Conservation (phyloP, 2,888 invertebrate species). For the Eilema griseolum region DNA sequence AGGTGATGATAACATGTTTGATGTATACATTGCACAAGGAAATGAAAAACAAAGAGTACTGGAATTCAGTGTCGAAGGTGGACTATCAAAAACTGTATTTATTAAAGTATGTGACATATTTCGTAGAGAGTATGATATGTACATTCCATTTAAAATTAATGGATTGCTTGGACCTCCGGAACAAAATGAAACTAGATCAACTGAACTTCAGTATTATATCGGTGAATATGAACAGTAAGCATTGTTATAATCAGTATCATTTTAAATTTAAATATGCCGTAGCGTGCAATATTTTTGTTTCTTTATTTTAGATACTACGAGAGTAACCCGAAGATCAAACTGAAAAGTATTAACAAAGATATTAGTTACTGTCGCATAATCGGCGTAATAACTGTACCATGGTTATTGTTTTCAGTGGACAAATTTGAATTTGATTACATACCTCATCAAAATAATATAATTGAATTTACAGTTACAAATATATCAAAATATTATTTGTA, state of each 20-base stretch:
- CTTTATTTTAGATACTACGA: slow-evolving; percentile 69
- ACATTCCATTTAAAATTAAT: slow-evolving; percentile 87
- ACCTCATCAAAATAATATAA: slow-evolving; percentile 55
- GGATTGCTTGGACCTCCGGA: slow-evolving; percentile 86
- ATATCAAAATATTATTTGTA: slow-evolving; percentile 73
- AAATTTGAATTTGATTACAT: slow-evolving; percentile 74
- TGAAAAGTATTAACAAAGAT: slow-evolving; percentile 72
- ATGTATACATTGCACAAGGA: slow-evolving; percentile 69
- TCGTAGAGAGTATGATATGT: slow-evolving; percentile 85
- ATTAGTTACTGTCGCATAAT: slow-evolving; percentile 73
- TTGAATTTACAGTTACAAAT: slow-evolving; percentile 77
- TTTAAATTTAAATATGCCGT: neutral
- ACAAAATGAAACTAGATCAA: slow-evolving; percentile 59
- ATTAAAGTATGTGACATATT: slow-evolving; percentile 75
- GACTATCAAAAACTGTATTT: slow-evolving; percentile 73
- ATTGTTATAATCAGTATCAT: neutral
- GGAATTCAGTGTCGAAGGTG: slow-evolving; percentile 70
- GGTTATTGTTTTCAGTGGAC: slow-evolving; percentile 74
- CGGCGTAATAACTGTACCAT: slow-evolving; percentile 79
- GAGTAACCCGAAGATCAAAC: slow-evolving; percentile 73
- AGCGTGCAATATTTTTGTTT: neutral
- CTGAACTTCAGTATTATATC: slow-evolving; percentile 72
- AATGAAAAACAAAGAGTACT: slow-evolving; percentile 72
- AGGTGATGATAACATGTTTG: slow-evolving; percentile 74
- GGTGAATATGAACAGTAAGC: slow-evolving; percentile 70